Conservation (phyloP, 23 tunicate species). For the Ascidia mentula region DNA sequence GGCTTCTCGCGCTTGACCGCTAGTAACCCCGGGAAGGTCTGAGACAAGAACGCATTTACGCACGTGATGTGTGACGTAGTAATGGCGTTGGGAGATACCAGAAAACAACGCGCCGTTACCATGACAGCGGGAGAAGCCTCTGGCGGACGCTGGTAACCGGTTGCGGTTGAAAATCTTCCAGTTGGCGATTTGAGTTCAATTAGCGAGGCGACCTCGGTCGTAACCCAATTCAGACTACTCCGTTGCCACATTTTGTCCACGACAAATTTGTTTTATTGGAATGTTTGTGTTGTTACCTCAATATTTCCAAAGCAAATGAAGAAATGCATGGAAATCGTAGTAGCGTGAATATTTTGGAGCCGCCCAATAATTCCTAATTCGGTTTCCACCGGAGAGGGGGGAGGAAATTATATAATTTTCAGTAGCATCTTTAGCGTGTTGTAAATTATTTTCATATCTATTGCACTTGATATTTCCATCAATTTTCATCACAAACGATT, state of each 20-base stretch:
- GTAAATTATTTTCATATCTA: too few relatives aligned
- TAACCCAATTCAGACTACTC: slow-evolving; percentile 56
- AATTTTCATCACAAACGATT: too few relatives aligned
- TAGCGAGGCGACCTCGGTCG: slow-evolving; percentile 41
- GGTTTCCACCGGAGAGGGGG: too few relatives aligned
- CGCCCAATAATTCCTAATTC: too few relatives aligned
- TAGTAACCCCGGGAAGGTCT: slow-evolving; percentile 52
- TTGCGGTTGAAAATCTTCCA: slow-evolving; percentile 21
- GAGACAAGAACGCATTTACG: slow-evolving; percentile 25
- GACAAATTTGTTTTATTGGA: too few relatives aligned
- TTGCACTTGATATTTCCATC: too few relatives aligned
- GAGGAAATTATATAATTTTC: too few relatives aligned
- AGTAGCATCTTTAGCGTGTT: too few relatives aligned
- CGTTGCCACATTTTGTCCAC: slow-evolving; percentile 3
- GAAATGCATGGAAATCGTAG: too few relatives aligned
- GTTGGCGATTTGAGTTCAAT: slow-evolving; percentile 34
- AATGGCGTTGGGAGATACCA: slow-evolving; percentile 33
- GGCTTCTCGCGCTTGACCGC: slow-evolving; percentile 14
- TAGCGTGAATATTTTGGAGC: too few relatives aligned
- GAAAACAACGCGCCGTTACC: slow-evolving; percentile 17
- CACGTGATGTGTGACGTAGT: slow-evolving; percentile 35
- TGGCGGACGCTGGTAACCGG: slow-evolving; percentile 16
- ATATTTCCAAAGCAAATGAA: too few relatives aligned
- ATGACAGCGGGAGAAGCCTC: slow-evolving; percentile 25
- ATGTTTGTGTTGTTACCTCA: too few relatives aligned